Percentiles rank a stretch among this genome's conserved stretches.
Conservation (phyloP, 2,113 vertebrate genomes). For the Cryptomyrus ogoouensis region DNA sequence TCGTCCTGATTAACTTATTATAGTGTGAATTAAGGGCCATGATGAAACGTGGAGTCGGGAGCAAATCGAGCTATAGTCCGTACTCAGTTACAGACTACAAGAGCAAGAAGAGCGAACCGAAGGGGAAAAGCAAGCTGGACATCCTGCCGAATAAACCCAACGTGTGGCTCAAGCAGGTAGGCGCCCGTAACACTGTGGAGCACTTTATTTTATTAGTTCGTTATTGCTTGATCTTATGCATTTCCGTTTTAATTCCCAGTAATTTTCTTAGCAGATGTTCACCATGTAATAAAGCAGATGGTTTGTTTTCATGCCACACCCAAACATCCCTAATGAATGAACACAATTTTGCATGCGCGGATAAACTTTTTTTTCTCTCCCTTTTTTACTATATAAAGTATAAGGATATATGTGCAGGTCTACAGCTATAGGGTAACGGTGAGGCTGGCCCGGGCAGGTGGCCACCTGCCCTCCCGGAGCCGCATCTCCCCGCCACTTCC, state of each 20-base stretch:
- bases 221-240: not conserved
- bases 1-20: not conserved
- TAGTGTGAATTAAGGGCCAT: constrained; percentile 38
- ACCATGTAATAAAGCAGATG: not conserved
- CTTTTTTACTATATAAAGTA: not conserved
- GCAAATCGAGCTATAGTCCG: constrained; percentile 70
- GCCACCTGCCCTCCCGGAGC: not conserved
- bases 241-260: not conserved
- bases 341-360: not conserved
- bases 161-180: constrained; percentile 67
- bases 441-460: not conserved
- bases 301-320: not conserved
- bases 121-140: constrained; percentile 54
- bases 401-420: not conserved
- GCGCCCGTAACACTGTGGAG: not conserved
- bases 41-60: constrained; percentile 52
- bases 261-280: not conserved
- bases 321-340: not conserved
- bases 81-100: constrained; percentile 49
- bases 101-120: constrained; percentile 45
- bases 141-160: constrained; percentile 53
- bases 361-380: not conserved
- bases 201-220: not conserved
- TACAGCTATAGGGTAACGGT: not conserved
- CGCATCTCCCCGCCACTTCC: not conserved